Conservation (phyloP, 2,113 vertebrate genomes). For the Columbina picui region DNA sequence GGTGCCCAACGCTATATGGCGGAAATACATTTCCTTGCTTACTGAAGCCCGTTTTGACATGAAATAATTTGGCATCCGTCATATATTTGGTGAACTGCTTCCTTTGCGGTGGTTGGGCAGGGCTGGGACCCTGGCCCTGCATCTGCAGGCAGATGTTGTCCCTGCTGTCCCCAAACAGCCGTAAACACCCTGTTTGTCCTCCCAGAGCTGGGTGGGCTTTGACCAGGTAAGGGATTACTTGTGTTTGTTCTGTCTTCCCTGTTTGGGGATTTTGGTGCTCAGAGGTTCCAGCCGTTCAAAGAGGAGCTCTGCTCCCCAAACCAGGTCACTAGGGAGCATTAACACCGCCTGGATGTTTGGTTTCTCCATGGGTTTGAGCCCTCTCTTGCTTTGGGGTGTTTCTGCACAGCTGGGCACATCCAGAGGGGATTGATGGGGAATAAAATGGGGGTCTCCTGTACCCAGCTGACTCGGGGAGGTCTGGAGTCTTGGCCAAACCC, state of each 20-base stretch:
- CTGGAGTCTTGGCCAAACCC: not conserved
- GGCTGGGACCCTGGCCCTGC: not conserved
- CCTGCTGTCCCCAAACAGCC: not conserved
- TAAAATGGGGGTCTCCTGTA: not conserved
- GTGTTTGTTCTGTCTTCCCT: not conserved
- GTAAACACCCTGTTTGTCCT: not conserved
- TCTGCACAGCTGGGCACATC: not conserved
- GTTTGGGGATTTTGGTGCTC: not conserved
- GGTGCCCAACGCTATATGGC: rapidly evolving
- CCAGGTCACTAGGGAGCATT: not conserved
- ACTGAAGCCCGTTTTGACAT: not conserved
- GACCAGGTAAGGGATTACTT: not conserved
- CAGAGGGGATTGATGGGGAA: not conserved
- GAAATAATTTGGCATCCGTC: not conserved
- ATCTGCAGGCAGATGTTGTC: rapidly evolving
- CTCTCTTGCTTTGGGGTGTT: rapidly evolving
- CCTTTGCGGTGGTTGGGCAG: rapidly evolving
- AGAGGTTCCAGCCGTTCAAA: not conserved
- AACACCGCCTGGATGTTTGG: not conserved
- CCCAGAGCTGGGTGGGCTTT: not conserved
- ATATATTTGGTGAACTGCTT: rapidly evolving
- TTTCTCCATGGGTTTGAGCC: not conserved
- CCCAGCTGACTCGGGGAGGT: rapidly evolving
- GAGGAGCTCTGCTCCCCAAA: not conserved
- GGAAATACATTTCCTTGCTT: not conserved